Percentiles rank a stretch among this genome's conserved stretches.
phyloP scores from a whole-genome alignment of 1,140 invertebrate species.

The Vanessa atalanta region DNA sequence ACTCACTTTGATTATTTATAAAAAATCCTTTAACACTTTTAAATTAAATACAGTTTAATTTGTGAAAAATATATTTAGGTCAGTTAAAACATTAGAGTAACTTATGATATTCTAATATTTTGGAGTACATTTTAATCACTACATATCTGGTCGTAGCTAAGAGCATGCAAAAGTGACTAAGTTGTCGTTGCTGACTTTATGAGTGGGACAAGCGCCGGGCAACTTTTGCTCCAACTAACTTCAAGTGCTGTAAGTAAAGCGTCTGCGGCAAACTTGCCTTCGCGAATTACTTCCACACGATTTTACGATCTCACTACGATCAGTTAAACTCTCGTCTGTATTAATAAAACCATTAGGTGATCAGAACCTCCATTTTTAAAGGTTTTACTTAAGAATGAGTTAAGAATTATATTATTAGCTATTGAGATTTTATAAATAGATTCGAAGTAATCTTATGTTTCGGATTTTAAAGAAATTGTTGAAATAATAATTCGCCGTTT shows the following conservation, averaged over 20 bases:
- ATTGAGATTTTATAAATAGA: conserved; percentile 13
- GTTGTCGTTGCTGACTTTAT: conserved; percentile 63
- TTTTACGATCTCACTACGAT: conserved; percentile 65
- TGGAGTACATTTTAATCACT: conserved; percentile 28
- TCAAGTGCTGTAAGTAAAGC: conserved; percentile 61
- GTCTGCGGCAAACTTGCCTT: conserved; percentile 58
- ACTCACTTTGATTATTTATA: too few species aligned
- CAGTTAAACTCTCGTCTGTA: conserved; percentile 54
- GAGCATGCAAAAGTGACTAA: conserved; percentile 43
- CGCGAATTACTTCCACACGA: conserved; percentile 69
- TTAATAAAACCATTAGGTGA: conserved; percentile 38
- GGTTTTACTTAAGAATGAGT: conserved; percentile 12
- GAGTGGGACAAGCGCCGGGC: conserved; percentile 50
- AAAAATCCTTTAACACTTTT: too few species aligned
- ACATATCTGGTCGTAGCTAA: conserved; percentile 24
- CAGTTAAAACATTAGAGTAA: neutral
- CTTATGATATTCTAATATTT: neutral
- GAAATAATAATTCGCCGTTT: conserved; percentile 34
- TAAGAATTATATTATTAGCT: conserved; percentile 13
- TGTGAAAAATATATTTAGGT: too few species aligned
- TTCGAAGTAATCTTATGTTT: conserved; percentile 16
- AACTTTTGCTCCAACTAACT: conserved; percentile 63
- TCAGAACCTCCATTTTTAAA: neutral
- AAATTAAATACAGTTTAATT: too few species aligned
- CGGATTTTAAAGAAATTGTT: conserved; percentile 32